Base-by-base conservation (phyloP, 2,113 vertebrate species). In the Dascyllus trimaculatus region DNA sequence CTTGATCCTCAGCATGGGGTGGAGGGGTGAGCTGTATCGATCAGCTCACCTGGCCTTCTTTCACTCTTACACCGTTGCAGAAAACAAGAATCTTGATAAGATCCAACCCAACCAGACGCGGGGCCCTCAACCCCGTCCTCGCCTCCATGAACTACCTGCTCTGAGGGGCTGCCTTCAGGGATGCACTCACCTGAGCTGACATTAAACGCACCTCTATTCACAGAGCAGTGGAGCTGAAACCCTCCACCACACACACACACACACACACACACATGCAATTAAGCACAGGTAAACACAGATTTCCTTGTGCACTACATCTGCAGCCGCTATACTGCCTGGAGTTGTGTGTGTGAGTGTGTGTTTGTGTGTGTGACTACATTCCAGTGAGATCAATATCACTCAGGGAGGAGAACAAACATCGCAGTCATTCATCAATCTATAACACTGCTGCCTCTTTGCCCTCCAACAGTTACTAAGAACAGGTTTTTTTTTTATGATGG, bases 361-460 rank as follows among this genome's bases (percentile, higher is more conserved):
- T 58, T 14, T 18, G 52, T 38, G 56, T 15, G 61, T 6, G 74
- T 11, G 69, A 61, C 64, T 64, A 71, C 65, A 35, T 75, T 81
- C 74, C 76, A 57, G 59, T 15, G 67, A 85, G 85, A 93, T 93
- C 91, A 83, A 93, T 93, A 91, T 85, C 82, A 85, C 56, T 88
- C 83, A 74, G 83, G 73, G 71, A 25, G 71, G 81, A 78, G 84
- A 81, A 82, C 87, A 88, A 90, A 88, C 85, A 91, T 78, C 22
- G 7, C 84, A 67, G 68, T 67, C 85, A 81, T 87, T 89, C 89
- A 85, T 92, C 84, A 92, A 84, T 91, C 89, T 48, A 82, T 89
- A 90, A 76, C 51, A 40, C 60, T 56, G 68, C 85, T 67, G 83
- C 86, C 65, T 84, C 82, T 71, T 59, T 85, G 84, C 78, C 85